A percentile compares a stretch with the other conserved stretches of the same genome.
Evolutionary conservation across 2,888 invertebrate species (phyloP).

Genomic region (Volucella bombylans): DNA sequence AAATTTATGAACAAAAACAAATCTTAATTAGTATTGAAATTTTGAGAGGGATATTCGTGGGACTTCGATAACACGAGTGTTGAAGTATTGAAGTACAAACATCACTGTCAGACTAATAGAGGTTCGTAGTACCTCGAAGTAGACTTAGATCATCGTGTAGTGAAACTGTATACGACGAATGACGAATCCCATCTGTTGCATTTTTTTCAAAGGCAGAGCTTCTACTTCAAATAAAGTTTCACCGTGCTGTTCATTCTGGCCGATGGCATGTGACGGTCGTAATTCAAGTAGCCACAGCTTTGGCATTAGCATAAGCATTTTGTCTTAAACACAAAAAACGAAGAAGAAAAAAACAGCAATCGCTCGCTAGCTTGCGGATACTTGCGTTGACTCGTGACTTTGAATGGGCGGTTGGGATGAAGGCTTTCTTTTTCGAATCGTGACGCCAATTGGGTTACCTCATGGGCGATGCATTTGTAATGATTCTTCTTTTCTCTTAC

Average conservation of each 20-base stretch:
- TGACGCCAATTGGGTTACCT: conserved; percentile 72
- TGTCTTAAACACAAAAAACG: not conserved
- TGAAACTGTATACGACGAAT: conserved; percentile 49
- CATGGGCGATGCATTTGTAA: conserved; percentile 66
- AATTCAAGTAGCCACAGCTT: conserved; percentile 57
- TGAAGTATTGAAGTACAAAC: conserved; percentile 48
- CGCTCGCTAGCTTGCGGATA: not conserved
- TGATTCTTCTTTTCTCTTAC: conserved; percentile 28
- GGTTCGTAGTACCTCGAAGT: not conserved
- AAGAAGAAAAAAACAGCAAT: too few species aligned
- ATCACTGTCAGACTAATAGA: conserved; percentile 17
- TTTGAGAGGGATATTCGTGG: conserved; percentile 2
- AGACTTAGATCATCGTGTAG: conserved; percentile 60
- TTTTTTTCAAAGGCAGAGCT: not conserved
- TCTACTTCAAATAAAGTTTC: conserved; percentile 23
- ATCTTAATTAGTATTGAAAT: conserved; percentile 29
- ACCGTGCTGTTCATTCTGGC: conserved; percentile 26
- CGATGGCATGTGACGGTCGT: conserved; percentile 51
- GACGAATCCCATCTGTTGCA: conserved; percentile 25
- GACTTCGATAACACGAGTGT: conserved; percentile 50
- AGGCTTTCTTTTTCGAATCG: conserved; percentile 69
- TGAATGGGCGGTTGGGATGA: conserved; percentile 70
- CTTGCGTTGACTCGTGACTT: conserved; percentile 62
- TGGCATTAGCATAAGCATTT: conserved; percentile 15
- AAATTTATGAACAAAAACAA: conserved; percentile 12